A percentile compares a stretch with the other conserved stretches of the same genome.
Conservation (phyloP, 1,140 invertebrate species). For the Dendrolimus kikuchii region DNA sequence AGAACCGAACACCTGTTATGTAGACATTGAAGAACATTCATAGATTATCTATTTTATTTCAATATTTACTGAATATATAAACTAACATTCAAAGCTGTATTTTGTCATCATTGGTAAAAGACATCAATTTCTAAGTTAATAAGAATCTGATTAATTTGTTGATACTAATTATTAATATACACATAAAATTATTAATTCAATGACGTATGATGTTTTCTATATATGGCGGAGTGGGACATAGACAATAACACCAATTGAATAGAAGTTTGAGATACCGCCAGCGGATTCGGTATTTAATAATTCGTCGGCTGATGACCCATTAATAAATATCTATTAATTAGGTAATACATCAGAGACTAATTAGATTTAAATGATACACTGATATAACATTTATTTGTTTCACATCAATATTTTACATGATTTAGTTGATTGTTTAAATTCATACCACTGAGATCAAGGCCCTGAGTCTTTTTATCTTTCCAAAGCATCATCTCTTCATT, state of each 20-base stretch:
- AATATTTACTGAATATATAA: not conserved
- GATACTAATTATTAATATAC: not conserved
- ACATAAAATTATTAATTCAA: not conserved
- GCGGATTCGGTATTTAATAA: slow-evolving; percentile 16
- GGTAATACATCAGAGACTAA: no score
- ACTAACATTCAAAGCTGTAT: slow-evolving; percentile 28
- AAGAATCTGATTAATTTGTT: not conserved
- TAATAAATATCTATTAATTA: no score
- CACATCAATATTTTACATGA: slow-evolving; percentile 22
- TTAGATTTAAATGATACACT: no score
- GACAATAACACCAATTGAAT: no score
- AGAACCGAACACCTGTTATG: no score
- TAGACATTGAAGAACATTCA: no score
- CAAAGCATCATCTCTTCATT: slow-evolving; percentile 37
- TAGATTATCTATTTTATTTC: no score
- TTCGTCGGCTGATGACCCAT: no score
- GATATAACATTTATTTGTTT: slow-evolving; percentile 11
- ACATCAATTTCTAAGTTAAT: no score
- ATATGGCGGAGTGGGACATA: no score
- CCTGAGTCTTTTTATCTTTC: slow-evolving; percentile 46
- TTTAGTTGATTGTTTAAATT: slow-evolving; percentile 35
- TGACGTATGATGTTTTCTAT: no score
- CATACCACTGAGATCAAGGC: slow-evolving; percentile 60
- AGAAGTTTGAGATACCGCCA: slow-evolving; percentile 34
- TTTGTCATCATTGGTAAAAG: slow-evolving; percentile 1